These are phyloP conservation scores for Brenthis ino DNA, from an alignment of 2,888 invertebrate species.

Conservation along the genomic window DNA sequence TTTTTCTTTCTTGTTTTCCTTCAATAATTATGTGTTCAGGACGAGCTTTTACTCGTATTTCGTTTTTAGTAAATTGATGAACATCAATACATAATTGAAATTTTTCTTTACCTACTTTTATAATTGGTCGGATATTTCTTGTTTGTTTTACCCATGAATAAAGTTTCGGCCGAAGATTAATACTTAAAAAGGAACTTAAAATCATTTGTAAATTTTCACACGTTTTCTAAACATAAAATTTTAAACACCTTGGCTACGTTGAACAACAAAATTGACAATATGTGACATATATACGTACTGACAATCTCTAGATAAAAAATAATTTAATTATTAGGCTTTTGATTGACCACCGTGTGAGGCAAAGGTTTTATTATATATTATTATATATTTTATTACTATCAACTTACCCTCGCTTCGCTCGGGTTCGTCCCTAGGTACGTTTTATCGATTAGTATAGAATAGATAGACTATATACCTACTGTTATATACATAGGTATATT, in stretches of 20 bases:
- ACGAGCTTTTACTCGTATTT: constrained; percentile 63
- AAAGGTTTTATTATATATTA: too few species aligned
- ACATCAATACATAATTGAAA: constrained; percentile 67
- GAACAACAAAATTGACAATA: not conserved
- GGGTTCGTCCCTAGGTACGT: too few species aligned
- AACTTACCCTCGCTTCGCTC: too few species aligned
- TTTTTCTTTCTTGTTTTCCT: constrained; percentile 68
- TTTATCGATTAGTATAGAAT: too few species aligned
- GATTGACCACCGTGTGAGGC: too few species aligned
- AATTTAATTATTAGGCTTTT: too few species aligned
- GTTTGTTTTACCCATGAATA: constrained; percentile 46
- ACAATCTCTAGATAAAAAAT: not conserved
- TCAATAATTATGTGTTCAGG: constrained; percentile 65
- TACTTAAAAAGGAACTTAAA: constrained; percentile 40
- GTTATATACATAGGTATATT: too few species aligned
- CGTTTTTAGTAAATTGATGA: constrained; percentile 58
- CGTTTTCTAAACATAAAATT: not conserved
- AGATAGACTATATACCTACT: too few species aligned
- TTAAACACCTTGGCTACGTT: not conserved
- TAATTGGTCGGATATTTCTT: constrained; percentile 52
- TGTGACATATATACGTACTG: not conserved
- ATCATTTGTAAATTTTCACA: constrained; percentile 40
- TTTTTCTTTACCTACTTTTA: constrained; percentile 59
- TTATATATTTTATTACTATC: too few species aligned
- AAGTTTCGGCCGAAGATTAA: constrained; percentile 43